Percentiles rank a stretch among this genome's conserved stretches.
Evolutionary conservation across 2,888 invertebrate species (phyloP).

Genomic region (Tetranychus piercei): DNA sequence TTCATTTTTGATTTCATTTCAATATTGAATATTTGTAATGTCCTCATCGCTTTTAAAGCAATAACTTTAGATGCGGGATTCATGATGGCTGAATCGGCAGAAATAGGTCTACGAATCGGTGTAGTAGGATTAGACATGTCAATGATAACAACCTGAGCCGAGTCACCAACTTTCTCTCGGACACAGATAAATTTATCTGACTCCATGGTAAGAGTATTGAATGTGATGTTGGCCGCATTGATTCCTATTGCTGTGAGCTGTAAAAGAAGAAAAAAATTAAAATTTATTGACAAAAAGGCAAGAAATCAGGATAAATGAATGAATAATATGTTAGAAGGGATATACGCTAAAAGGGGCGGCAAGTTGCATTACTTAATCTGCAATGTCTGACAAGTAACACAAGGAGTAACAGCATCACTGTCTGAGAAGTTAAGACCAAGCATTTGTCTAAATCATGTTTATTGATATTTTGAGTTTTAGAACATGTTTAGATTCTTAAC

Average conservation of each 20-base stretch:
- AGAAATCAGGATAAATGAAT: too few species aligned
- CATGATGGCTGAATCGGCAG: constrained; percentile 98
- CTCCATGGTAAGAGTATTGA: constrained; percentile 97
- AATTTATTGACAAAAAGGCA: neutral
- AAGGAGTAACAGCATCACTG: too few species aligned
- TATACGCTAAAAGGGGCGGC: too few species aligned
- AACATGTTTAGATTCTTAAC: too few species aligned
- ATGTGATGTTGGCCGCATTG: constrained; percentile 85
- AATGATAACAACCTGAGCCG: constrained; percentile 92
- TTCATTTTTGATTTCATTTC: constrained; percentile 99
- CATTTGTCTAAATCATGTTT: too few species aligned
- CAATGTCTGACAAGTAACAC: too few species aligned
- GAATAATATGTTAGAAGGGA: neutral
- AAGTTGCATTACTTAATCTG: too few species aligned
- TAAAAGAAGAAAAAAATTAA: constrained; percentile 31
- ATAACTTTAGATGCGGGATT: constrained; percentile 74
- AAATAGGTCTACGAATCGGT: constrained; percentile 85
- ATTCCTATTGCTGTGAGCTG: constrained; percentile 96
- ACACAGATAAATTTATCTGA: constrained; percentile 99
- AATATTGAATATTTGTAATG: constrained; percentile 95
- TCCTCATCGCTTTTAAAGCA: constrained; percentile 60
- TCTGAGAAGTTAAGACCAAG: too few species aligned
- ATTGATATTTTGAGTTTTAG: too few species aligned
- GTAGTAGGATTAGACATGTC: constrained; percentile 89
- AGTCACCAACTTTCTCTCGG: constrained; percentile 85